Percentiles rank a stretch among this genome's conserved stretches.
Conservation (phyloP, 2,888 invertebrate species). For the Tiliacea citrago region DNA sequence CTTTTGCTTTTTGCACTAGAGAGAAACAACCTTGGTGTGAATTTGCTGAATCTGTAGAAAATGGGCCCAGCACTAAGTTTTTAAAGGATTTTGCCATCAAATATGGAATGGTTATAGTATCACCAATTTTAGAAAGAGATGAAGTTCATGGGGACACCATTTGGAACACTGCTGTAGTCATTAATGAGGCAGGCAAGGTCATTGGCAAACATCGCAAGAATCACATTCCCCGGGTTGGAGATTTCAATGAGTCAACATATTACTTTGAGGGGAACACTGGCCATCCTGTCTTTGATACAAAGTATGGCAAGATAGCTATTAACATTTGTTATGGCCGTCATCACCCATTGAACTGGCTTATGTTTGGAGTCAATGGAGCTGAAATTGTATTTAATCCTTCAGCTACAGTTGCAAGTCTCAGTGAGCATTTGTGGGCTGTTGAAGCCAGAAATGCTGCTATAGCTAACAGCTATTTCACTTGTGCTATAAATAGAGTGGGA, state of each 20-base stretch:
- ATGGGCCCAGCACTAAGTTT: constrained; percentile 96
- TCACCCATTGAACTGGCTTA: constrained; percentile 99
- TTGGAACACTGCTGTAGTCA: constrained; percentile 99
- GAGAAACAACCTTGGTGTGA: constrained; percentile 99
- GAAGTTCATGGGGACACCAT: constrained; percentile 95
- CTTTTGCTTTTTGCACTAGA: constrained; percentile 99
- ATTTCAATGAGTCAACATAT: constrained; percentile 99
- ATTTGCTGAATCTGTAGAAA: constrained; percentile 97
- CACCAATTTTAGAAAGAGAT: constrained; percentile 98
- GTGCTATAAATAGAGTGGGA: constrained; percentile 98
- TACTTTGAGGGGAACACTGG: constrained; percentile 99
- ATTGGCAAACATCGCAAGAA: constrained; percentile 99
- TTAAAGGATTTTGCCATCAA: constrained; percentile 94
- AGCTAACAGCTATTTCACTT: constrained; percentile 98
- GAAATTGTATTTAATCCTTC: constrained; percentile 99
- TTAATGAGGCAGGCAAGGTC: constrained; percentile 95
- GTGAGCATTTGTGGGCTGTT: constrained; percentile 98
- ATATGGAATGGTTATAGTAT: constrained; percentile 98
- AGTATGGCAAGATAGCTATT: constrained; percentile 96
- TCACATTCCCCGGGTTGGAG: constrained; percentile 99
- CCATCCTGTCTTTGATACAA: constrained; percentile 98
- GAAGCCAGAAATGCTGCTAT: constrained; percentile 99
- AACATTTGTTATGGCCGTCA: constrained; percentile 99
- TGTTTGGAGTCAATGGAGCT: constrained; percentile 99
- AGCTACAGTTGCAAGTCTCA: constrained; percentile 95